Base-by-base conservation (phyloP, 2,888 invertebrate species). In the Ornithoptera priamus region DNA sequence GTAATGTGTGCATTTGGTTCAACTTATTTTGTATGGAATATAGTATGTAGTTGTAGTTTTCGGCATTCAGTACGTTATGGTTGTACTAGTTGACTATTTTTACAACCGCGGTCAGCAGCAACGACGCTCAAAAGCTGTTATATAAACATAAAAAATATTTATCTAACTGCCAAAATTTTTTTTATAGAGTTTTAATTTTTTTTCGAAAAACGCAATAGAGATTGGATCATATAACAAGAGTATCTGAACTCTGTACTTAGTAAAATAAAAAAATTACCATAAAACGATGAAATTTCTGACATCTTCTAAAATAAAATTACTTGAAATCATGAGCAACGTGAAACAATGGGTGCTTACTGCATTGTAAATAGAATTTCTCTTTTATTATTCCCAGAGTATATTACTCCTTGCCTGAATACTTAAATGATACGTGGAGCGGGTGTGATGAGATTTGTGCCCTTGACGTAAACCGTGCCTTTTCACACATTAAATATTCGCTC, bases 391-490 rank as follows among this genome's bases (percentile, higher is more conserved):
- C 36, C 30, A 36, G 60, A 18, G 36, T 36, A 60, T 60, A n/a
- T 36, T 36, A 36, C 36, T 30, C 22, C 17, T 18, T 60, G n/a
- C 20, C n/a, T 62, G 18, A 53, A 63, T 36, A n/a, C 18, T 63
- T 63, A 63, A 30, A 53, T 36, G 46, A 62, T 50, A 62, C 50
- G 62, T 50, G 50, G 50, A 62, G 17, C 62, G 12, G n/a, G 12
- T 46, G 24, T 62, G 50, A 46, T 50, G 62, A 62, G 62, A 62
- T 62, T 62, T 62, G 60, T 60, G 60, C 62, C 46, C 22, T 62
- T 62, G 17, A 24, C 62, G 50, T 22, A 22, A 62, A 24, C 24
- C 46, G 39, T 50, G 17, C 50, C 62, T 62, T 62, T 50, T 50
- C 46, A 22, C 62, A 62, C 46, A 50, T 62, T 50, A 60, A 30